These are phyloP conservation scores for Nycticorax nycticorax DNA, from an alignment of 2,113 vertebrate species.

Conservation along the genomic window DNA sequence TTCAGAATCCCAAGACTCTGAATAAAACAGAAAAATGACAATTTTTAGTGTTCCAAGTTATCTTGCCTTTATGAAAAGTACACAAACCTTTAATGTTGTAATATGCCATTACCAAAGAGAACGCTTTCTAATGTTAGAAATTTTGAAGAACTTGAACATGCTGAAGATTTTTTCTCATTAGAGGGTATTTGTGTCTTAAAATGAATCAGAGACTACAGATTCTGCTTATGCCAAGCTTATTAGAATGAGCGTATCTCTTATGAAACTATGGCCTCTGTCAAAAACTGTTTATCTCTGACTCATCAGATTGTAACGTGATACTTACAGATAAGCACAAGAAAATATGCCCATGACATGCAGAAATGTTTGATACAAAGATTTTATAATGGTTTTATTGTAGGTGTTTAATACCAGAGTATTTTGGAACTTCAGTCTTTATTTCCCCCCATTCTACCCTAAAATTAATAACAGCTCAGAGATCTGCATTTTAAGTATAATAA, in stretches of 20 bases:
- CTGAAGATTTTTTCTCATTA: background rate
- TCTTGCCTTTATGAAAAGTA: background rate
- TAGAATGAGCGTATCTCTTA: background rate
- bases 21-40: background rate
- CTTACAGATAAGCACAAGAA: background rate
- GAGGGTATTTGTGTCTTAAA: background rate
- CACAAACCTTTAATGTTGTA: background rate
- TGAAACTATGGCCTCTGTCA: background rate
- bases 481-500: background rate
- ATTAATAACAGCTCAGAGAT: background rate
- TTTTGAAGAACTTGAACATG: background rate
- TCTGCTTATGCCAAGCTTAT: background rate
- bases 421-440: background rate
- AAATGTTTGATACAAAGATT: background rate
- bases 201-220: background rate
- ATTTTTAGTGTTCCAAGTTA: background rate
- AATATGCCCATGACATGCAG: background rate
- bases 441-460: background rate
- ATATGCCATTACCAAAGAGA: background rate
- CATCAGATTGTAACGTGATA: background rate
- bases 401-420: background rate
- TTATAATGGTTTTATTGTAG: background rate
- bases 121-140: background rate
- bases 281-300: background rate
- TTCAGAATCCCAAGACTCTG: background rate